phyloP scores from a whole-genome alignment of 2,888 invertebrate species.

The Bunonema sp. region DNA sequence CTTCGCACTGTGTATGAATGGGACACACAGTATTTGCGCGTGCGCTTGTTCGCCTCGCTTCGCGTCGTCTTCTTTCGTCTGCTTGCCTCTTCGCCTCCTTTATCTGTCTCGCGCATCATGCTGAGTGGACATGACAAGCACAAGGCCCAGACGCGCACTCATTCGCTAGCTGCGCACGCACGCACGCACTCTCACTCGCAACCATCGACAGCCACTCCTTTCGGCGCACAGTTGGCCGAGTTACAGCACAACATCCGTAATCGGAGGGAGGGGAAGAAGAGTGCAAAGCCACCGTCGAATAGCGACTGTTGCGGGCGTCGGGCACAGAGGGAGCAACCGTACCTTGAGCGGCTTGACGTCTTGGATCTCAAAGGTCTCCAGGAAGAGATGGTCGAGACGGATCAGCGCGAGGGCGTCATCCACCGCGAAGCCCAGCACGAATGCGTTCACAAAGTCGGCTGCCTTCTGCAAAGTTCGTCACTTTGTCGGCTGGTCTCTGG shows the following conservation, averaged over 20 bases:
- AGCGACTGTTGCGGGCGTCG: too few relatives aligned
- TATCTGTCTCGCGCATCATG: too few relatives aligned
- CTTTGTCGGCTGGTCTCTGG: too few relatives aligned
- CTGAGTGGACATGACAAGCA: too few relatives aligned
- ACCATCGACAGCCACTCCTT: slow-evolving; percentile 20
- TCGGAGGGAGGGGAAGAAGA: neutral
- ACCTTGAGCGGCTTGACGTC: slow-evolving; percentile 59
- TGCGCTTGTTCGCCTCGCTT: too few relatives aligned
- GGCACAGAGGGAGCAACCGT: too few relatives aligned
- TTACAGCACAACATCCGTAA: neutral
- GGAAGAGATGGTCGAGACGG: slow-evolving; percentile 81
- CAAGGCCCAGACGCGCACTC: too few relatives aligned
- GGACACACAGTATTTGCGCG: too few relatives aligned
- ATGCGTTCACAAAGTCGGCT: slow-evolving; percentile 92
- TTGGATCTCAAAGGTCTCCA: slow-evolving; percentile 88
- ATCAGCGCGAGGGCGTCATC: slow-evolving; percentile 78
- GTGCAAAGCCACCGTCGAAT: neutral
- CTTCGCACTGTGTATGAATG: too few relatives aligned
- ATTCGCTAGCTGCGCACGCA: too few relatives aligned
- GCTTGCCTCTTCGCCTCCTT: too few relatives aligned
- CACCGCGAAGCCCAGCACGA: slow-evolving; percentile 79
- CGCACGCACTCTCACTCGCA: slow-evolving; percentile 57
- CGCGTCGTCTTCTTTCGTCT: too few relatives aligned
- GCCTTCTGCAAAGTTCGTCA: slow-evolving; percentile 61
- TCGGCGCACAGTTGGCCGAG: slow-evolving; percentile 15